These are phyloP conservation scores for Cephus pulcher DNA, from an alignment of 2,888 invertebrate genomes.

Conservation along the genomic window DNA sequence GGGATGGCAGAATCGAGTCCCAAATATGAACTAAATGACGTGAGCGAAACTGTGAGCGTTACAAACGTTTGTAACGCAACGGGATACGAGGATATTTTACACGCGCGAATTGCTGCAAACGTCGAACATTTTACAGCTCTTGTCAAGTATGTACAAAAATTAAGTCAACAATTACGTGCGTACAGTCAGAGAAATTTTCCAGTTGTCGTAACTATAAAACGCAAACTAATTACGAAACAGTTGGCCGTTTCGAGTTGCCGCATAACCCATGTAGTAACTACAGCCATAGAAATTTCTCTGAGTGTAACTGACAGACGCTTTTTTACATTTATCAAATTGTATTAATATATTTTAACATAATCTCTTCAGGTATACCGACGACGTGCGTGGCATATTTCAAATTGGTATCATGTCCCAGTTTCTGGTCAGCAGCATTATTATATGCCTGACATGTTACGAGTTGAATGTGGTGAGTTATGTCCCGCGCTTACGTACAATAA, in stretches of 20 bases:
- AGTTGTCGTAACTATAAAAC: no score
- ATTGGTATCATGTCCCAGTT: slow-evolving; percentile 56
- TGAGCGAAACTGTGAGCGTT: no score
- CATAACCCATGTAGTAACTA: no score
- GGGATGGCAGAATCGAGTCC: no score
- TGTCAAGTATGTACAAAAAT: slow-evolving; percentile 41
- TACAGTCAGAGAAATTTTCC: no score
- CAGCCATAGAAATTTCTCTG: no score
- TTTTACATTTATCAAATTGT: not conserved
- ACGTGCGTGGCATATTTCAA: slow-evolving; percentile 45
- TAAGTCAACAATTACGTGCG: no score
- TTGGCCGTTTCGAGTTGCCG: no score
- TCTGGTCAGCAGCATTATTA: slow-evolving; percentile 52
- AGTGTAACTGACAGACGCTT: no score
- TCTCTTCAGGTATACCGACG: slow-evolving; percentile 53
- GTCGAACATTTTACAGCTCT: slow-evolving; percentile 52
- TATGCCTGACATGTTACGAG: slow-evolving; percentile 63
- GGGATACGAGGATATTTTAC: slow-evolving; percentile 8
- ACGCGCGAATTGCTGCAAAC: slow-evolving; percentile 29
- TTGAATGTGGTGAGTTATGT: slow-evolving; percentile 53
- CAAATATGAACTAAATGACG: no score
- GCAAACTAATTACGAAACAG: no score
- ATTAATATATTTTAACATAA: not conserved
- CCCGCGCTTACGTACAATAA: not conserved
- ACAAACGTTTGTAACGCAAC: no score